Conservation (phyloP, 2,888 invertebrate species). For the Apomyelois bistriatella region DNA sequence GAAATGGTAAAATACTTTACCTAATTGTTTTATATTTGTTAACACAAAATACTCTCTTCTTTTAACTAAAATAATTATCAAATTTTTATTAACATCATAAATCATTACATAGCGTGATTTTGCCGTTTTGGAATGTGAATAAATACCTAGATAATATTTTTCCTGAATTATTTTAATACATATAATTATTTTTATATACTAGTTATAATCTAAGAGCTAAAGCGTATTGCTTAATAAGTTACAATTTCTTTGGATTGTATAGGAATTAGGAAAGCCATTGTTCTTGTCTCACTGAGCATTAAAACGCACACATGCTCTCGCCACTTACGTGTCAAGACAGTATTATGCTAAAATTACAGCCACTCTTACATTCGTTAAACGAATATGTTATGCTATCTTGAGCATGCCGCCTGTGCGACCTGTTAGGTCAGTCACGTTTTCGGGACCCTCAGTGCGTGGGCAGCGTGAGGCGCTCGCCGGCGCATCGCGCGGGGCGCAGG, state of each 20-base stretch:
- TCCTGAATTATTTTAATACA: too few relatives aligned
- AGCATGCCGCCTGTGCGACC: too few relatives aligned
- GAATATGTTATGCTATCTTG: not conserved
- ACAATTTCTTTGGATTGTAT: not conserved
- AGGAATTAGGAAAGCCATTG: constrained; percentile 3
- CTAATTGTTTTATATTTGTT: too few relatives aligned
- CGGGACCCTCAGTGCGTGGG: constrained; percentile 53
- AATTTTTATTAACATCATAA: too few relatives aligned
- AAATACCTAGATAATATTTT: too few relatives aligned
- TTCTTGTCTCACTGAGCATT: not conserved
- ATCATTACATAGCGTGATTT: too few relatives aligned
- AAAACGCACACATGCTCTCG: not conserved
- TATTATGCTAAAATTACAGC: constrained; percentile 6
- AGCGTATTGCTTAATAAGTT: not conserved
- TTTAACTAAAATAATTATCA: too few relatives aligned
- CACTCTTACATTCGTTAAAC: not conserved
- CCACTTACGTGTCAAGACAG: not conserved
- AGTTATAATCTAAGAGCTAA: not conserved
- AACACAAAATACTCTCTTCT: too few relatives aligned
- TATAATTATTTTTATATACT: not conserved
- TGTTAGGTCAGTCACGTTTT: constrained; percentile 21
- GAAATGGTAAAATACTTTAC: too few relatives aligned
- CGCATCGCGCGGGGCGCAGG: constrained; percentile 28
- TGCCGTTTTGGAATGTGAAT: too few relatives aligned
- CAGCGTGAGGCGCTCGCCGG: constrained; percentile 45